Conservation (phyloP, 92 coral and sea anemone species). For the Bergia puertoricense region DNA sequence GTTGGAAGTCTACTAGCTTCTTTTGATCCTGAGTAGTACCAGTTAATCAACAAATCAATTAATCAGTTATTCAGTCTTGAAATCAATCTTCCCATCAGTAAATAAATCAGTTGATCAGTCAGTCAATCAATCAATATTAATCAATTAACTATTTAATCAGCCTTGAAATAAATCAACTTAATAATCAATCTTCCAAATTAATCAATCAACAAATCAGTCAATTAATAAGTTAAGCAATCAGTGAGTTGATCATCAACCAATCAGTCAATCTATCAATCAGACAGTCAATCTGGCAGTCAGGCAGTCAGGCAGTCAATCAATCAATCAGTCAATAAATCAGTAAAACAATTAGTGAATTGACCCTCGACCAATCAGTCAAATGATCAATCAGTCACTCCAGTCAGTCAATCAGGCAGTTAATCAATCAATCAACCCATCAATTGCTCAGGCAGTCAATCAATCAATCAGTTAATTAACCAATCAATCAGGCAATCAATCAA, state of each 20-base stretch:
- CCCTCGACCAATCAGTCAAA: no score
- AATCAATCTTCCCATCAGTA: no score
- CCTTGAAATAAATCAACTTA: not conserved
- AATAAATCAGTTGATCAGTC: not conserved
- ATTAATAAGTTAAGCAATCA: not conserved
- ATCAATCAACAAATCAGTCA: not conserved
- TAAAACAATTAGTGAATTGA: not conserved
- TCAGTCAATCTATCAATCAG: not conserved
- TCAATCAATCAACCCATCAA: not conserved
- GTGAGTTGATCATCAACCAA: not conserved
- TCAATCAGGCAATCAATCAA: no score
- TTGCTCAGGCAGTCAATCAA: not conserved
- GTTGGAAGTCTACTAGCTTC: conserved; percentile 76
- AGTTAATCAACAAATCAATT: not conserved
- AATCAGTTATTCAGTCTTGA: not conserved
- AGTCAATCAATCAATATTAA: not conserved
- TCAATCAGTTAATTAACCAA: not conserved
- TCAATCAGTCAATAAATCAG: not conserved
- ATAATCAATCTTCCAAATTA: not conserved
- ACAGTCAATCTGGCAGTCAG: not conserved
- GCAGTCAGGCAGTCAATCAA: not conserved
- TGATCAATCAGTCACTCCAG: no score
- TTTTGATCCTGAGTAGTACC: conserved; percentile 55
- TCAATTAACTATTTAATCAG: not conserved
- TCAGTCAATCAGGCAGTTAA: no score